A percentile compares a stretch with the other conserved stretches of the same genome.
Evolutionary conservation across 1,140 invertebrate species (phyloP).

Genomic region (Lepidotrigona ventralis): DNA sequence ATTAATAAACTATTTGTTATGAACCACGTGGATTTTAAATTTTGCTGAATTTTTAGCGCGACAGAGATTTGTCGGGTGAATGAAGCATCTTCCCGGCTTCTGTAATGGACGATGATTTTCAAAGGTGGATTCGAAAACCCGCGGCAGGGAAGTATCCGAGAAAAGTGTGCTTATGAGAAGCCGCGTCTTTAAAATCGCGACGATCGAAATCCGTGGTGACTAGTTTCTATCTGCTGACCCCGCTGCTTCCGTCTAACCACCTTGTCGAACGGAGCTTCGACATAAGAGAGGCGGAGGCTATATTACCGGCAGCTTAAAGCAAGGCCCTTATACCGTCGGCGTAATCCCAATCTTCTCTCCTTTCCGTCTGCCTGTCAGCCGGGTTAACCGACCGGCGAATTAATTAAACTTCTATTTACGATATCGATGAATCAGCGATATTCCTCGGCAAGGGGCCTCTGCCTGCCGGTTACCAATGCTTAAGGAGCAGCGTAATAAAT

Average conservation of each 20-base stretch:
- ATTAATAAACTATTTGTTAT: too few relatives aligned
- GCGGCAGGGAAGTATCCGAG: too few relatives aligned
- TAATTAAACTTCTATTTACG: slow-evolving; percentile 80
- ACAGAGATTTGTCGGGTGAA: too few relatives aligned
- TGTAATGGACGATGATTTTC: too few relatives aligned
- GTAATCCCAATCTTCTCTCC: slow-evolving; percentile 68
- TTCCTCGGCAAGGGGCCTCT: slow-evolving; percentile 51
- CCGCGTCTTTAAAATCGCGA: neutral
- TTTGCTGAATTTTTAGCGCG: too few relatives aligned
- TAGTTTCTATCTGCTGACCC: slow-evolving; percentile 62
- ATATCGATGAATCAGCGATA: slow-evolving; percentile 79
- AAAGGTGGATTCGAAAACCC: too few relatives aligned
- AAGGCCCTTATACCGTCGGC: slow-evolving; percentile 68
- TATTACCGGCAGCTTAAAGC: slow-evolving; percentile 69
- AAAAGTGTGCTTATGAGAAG: too few relatives aligned
- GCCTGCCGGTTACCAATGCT: slow-evolving; percentile 43
- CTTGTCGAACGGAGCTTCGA: slow-evolving; percentile 31
- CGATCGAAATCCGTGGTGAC: slow-evolving; percentile 14
- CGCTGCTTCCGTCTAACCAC: slow-evolving; percentile 45
- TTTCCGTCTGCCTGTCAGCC: slow-evolving; percentile 73
- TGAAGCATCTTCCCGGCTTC: too few relatives aligned
- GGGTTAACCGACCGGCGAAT: slow-evolving; percentile 77
- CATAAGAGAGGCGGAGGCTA: slow-evolving; percentile 52
- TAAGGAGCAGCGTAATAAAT: slow-evolving; percentile 70
- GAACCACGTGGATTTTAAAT: too few relatives aligned